Conservation (phyloP, 2,113 vertebrate genomes). For the Tichodroma muraria region DNA sequence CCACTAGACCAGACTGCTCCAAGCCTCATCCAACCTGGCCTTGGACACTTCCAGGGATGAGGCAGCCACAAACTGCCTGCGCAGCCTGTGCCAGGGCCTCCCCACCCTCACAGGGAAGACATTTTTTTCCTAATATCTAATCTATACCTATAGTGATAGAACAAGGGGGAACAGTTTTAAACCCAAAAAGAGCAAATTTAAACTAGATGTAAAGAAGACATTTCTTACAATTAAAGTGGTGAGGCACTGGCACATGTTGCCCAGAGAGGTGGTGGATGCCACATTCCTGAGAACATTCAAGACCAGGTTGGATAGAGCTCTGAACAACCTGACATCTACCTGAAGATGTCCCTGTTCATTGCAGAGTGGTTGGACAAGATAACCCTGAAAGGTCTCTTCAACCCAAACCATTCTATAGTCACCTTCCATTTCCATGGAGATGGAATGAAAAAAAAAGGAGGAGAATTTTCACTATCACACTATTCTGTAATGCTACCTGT, state of each 20-base stretch:
- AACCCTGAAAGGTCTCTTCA: not conserved
- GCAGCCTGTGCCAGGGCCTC: not conserved
- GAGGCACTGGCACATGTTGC: not conserved
- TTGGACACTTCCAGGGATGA: not conserved
- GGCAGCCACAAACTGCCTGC: not conserved
- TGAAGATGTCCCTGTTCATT: not conserved
- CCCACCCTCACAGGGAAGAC: not conserved
- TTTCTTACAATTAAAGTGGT: not conserved
- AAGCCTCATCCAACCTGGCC: not conserved
- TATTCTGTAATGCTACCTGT: not conserved
- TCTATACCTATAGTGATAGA: not conserved
- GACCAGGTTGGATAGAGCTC: rapidly evolving
- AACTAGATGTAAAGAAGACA: not conserved
- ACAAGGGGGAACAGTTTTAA: not conserved
- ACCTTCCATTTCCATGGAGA: not conserved
- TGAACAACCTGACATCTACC: not conserved
- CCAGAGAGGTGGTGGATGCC: not conserved
- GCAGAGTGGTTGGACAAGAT: not conserved
- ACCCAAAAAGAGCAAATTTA: not conserved
- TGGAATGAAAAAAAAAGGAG: not conserved
- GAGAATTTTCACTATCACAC: not conserved
- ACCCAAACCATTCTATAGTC: not conserved
- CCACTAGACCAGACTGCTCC: not conserved
- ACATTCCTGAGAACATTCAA: not conserved
- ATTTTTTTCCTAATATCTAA: not conserved